Conservation (phyloP, 2,888 invertebrate genomes). For the Cerastoderma edule region DNA sequence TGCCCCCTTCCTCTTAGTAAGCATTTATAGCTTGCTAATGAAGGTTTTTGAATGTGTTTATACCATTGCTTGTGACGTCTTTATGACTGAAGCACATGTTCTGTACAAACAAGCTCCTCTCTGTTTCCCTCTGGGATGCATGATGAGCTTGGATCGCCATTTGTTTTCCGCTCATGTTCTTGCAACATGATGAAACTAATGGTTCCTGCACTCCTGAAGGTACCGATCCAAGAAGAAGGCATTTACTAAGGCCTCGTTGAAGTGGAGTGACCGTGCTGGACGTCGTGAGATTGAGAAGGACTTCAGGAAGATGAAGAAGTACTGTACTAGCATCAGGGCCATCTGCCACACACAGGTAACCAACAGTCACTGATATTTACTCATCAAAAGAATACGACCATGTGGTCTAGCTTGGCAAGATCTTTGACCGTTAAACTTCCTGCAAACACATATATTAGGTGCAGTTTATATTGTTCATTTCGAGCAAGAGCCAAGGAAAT, state of each 20-base stretch:
- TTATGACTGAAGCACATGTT: slow-evolving; percentile 39
- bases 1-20: slow-evolving; percentile 38
- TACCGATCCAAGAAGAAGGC: slow-evolving; percentile 99
- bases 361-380: no score
- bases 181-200: slow-evolving; percentile 63
- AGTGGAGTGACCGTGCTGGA: slow-evolving; percentile 99
- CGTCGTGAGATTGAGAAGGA: slow-evolving; percentile 98
- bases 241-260: slow-evolving; percentile 98
- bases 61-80: slow-evolving; percentile 43
- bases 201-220: slow-evolving; percentile 86
- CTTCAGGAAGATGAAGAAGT: slow-evolving; percentile 98
- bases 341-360: slow-evolving; percentile 98
- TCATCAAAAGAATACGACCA: no score
- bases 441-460: no score
- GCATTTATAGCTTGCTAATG: slow-evolving; percentile 36
- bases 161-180: slow-evolving; percentile 48
- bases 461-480: no score
- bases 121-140: slow-evolving; percentile 29
- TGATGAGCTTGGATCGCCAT: slow-evolving; percentile 53
- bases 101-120: slow-evolving; percentile 57
- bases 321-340: slow-evolving; percentile 98
- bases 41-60: slow-evolving; percentile 26
- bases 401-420: no score
- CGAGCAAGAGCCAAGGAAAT: no score
- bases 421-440: no score